A percentile compares a stretch with the other conserved stretches of the same genome.
Conservation (phyloP, 2,888 invertebrate species). For the Neuroscelio doddi region DNA sequence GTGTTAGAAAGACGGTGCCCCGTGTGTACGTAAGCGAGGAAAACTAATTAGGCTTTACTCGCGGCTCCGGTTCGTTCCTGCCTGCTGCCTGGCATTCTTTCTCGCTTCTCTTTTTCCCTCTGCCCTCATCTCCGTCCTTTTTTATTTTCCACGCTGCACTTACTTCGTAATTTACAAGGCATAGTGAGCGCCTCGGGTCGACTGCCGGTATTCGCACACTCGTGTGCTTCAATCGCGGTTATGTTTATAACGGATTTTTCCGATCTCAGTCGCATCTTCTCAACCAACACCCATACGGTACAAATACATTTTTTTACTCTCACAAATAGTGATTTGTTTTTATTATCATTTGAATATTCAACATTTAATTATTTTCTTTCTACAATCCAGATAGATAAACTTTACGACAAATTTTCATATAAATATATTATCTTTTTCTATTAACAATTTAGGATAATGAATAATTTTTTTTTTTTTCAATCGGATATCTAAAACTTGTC, state of each 20-base stretch:
- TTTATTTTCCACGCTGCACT: slow-evolving; percentile 28
- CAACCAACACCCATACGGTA: slow-evolving; percentile 26
- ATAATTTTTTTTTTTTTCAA: too few relatives aligned
- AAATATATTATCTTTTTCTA: too few relatives aligned
- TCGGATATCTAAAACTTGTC: too few relatives aligned
- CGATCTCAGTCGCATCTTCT: slow-evolving; percentile 27
- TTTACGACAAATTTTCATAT: too few relatives aligned
- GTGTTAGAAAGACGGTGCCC: too few relatives aligned
- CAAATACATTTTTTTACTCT: too few relatives aligned
- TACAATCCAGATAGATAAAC: too few relatives aligned
- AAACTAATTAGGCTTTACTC: slow-evolving; percentile 42
- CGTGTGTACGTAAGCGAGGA: slow-evolving; percentile 36
- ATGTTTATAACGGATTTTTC: slow-evolving; percentile 38
- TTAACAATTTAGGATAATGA: too few relatives aligned
- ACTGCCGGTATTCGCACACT: slow-evolving; percentile 24
- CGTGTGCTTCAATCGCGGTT: slow-evolving; percentile 30
- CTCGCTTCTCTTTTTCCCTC: slow-evolving; percentile 3
- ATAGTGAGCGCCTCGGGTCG: slow-evolving; percentile 26
- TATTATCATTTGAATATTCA: too few relatives aligned
- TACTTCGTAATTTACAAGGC: slow-evolving; percentile 30
- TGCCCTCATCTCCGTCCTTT: slow-evolving; percentile 10
- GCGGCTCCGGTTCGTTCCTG: slow-evolving; percentile 7
- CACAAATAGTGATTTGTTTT: too few relatives aligned
- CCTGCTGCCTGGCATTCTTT: slow-evolving; percentile 18
- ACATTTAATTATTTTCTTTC: too few relatives aligned